Evolutionary conservation across 92 coral and sea anemone species (phyloP), one percentile per base, ranked within the genome.

Genomic region (Porites cylindrica): DNA sequence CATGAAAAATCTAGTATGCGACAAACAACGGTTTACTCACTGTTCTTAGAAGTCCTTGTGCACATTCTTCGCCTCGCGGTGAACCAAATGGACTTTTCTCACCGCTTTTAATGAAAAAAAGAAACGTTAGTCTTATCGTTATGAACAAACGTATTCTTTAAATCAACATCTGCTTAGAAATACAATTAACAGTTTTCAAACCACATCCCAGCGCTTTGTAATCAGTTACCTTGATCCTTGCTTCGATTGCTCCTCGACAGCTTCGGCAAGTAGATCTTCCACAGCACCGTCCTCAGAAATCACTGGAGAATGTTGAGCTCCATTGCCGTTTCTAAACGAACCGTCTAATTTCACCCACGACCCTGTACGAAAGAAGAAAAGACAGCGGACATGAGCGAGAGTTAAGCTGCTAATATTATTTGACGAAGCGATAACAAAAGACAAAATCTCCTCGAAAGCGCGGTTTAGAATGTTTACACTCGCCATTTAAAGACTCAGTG

Each of bases 311-410:
- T 93, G 94, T 70, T 93, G 94, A 56, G 89, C 91, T 70, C 98
- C 92, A 85, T 87, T 95, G 26, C 99, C 98, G 85, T 93, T 95
- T 32, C 94, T 93, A 61, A 75, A 88, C 8, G 99, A 93, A 47
- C 91, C 92, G 38, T 96, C 99, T 23, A 96, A 88, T 81, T 95
- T 95, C 54, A 96, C 98, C 99, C 99, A 96, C 71, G 99, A 96
- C 53, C 99, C 99, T 96, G 68, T 8, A 58, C 81, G n/a, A 32
- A 70, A 51, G 72, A 84, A 20, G 85, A 64, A 18, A 83, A 53
- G n/a, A 0, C 6, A 9, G 70, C 29, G 17, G 52, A 8, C 19
- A 51, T 47, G 21, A 53, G 29, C 16, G 77, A 21, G 75, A 9
- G 38, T 58, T 12, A 53, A 51, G 72, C 2, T 43, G 14, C 20